Base-by-base conservation (phyloP, 2,113 vertebrate genomes). In the Apaloderma vittatum region DNA sequence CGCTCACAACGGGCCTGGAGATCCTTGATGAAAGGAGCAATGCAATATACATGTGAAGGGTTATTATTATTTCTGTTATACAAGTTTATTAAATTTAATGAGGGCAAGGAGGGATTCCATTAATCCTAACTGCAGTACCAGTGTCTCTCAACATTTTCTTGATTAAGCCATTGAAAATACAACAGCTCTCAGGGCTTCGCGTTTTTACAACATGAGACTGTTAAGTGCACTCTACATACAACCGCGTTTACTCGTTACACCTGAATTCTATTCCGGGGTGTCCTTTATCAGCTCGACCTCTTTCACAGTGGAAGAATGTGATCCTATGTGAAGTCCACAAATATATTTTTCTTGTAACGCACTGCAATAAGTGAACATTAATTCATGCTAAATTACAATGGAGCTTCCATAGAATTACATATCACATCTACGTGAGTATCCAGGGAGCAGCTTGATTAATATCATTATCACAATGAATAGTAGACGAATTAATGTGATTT, bases 401-500 rank as follows among this genome's bases (percentile, higher is more conserved):
- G 40, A 81, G 36, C 55, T 95, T 84, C 90, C 81, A 48, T 73
- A 71, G 90, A 95, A 95, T 92, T 97, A 63, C 6, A 4, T 65
- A 59, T 93, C 82, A 68, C 36, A 93, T 52, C 57, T 84, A 63
- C 43, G 83, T 0, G 19, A 94, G 71, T 93, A 92, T 73, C 89
- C 87, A 70, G 92, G 88, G 86, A 96, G 43, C 45, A 90, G 74
- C 75, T 75, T 82, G 68, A 94, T 83, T 95, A 97, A 97, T 95
- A 65, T 90, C 72, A 91, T 95, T 97, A 97, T 96, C 75, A 86
- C 55, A 83, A 93, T 88, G 79, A 95, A 73, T 78, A 96, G 81
- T 34, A 80, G 52, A 94, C 55, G 80, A 97, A 96, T 96, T 95
- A 97, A 88, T 89, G 67, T 91, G 82, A 97, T 97, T 94, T 96